These are phyloP conservation scores for Sarcophaga variegata DNA, from an alignment of 2,888 invertebrate genomes.

Conservation along the genomic window DNA sequence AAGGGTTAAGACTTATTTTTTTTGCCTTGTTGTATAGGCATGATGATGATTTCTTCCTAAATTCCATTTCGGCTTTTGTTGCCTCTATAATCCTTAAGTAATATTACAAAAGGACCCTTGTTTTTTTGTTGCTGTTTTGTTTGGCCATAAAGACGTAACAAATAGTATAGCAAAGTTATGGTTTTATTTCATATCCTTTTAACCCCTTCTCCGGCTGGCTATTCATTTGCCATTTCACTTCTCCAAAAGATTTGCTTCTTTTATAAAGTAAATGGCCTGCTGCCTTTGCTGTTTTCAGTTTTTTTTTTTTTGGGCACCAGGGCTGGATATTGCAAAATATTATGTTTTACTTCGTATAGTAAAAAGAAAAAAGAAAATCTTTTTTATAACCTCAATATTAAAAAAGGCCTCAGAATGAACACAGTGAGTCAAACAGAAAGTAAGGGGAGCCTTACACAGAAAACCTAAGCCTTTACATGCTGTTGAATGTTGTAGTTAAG, in stretches of 20 bases:
- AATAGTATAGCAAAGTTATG: slow-evolving; percentile 37
- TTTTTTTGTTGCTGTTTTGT: neutral
- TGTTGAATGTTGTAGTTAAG: slow-evolving; percentile 54
- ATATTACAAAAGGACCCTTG: slow-evolving; percentile 38
- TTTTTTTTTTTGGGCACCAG: neutral
- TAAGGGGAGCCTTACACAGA: slow-evolving; percentile 6
- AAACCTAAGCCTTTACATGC: slow-evolving; percentile 15
- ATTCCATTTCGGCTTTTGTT: neutral
- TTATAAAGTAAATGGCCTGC: slow-evolving; percentile 15
- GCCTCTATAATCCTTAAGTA: slow-evolving; percentile 26
- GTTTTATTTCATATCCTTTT: slow-evolving; percentile 23
- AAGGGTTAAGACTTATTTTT: slow-evolving; percentile 21
- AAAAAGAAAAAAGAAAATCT: slow-evolving; percentile 27
- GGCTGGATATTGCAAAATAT: slow-evolving; percentile 31
- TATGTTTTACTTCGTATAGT: neutral
- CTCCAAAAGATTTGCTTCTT: neutral
- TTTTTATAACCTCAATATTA: slow-evolving; percentile 41
- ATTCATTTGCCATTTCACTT: neutral
- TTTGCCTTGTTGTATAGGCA: neutral
- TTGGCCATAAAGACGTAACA: slow-evolving; percentile 36
- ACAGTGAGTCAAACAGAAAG: neutral
- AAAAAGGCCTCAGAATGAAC: neutral
- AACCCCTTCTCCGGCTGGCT: neutral
- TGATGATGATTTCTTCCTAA: slow-evolving; percentile 5
- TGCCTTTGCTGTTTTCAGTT: neutral